Evolutionary conservation across 2,113 vertebrate species (phyloP), one percentile per base, ranked within the genome.

Genomic region (Pseudorasbora parva): DNA sequence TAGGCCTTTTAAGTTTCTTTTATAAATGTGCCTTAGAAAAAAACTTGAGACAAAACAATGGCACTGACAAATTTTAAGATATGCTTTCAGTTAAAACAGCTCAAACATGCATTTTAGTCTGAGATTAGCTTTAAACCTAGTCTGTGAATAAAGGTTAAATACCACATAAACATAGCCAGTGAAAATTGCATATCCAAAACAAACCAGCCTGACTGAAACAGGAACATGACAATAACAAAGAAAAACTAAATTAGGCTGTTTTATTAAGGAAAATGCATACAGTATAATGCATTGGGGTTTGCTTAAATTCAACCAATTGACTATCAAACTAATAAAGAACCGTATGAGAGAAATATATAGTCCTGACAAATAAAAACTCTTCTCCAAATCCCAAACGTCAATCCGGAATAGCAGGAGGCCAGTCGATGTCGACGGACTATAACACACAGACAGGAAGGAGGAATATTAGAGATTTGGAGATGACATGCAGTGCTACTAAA

Each of bases 341-440:
- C 6, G 25, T 33, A 23, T 12, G 17, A 56, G 27, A n/a, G 19
- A 57, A 77, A 77, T 41, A 41, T 37, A 77, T 45, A 23, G 3
- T 30, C 72, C 47, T 54, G 72, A 56, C 74, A 57, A 19, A 47
- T 19, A 27, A 27, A 27, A 66, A 25, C 33, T 23, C 37, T 51
- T 51, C n/a, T 15, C 1, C 1, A 76, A 49, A 74, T 25, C n/a
- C 57, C 69, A 11, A 17, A 76, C 2, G 62, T 93, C 92, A 97
- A 84, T 98, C 94, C 21, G 94, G 94, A 82, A 99, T 88, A 64
- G 92, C 79, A 30, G 98, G 98, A 30, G 98, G 98, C 98, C 98
- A 99, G 91, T 99, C 97, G 87, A 97, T 96, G 5, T 99, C 97
- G 33, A 99, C 98, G 51, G 98, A 99, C 98, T 99, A 88, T 56